These are phyloP conservation scores for Euphydryas editha DNA, from an alignment of 2,888 invertebrate genomes.

Conservation along the genomic window DNA sequence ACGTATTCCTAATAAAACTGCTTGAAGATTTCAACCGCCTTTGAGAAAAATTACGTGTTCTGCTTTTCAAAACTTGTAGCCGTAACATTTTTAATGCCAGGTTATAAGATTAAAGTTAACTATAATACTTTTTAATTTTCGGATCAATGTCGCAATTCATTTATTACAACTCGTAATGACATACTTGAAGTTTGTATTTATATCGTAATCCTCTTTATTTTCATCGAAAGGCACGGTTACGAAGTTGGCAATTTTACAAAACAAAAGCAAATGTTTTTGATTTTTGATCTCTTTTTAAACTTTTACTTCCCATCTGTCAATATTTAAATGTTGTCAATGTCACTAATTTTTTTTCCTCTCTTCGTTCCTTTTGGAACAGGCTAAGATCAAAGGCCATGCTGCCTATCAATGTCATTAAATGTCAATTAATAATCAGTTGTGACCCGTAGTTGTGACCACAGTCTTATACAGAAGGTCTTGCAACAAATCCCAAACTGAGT, in stretches of 20 bases:
- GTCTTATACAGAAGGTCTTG: too few relatives aligned
- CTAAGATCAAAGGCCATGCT: too few relatives aligned
- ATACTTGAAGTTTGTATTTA: not conserved
- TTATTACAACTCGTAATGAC: not conserved
- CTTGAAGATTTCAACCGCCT: constrained; percentile 63
- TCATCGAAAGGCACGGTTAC: not conserved
- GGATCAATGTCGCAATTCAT: not conserved
- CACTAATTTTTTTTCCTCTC: not conserved
- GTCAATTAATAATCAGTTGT: too few relatives aligned
- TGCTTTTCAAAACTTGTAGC: constrained; percentile 60
- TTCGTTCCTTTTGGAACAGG: too few relatives aligned
- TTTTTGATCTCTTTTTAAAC: constrained; percentile 24
- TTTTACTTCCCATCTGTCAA: constrained; percentile 20
- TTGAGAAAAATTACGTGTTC: constrained; percentile 51
- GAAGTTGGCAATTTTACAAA: constrained; percentile 21
- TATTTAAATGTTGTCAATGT: not conserved
- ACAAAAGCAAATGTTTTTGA: constrained; percentile 14
- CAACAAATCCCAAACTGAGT: too few relatives aligned
- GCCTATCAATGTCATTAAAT: too few relatives aligned
- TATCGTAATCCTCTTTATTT: not conserved
- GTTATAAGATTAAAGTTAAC: constrained; percentile 32
- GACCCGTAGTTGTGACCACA: too few relatives aligned
- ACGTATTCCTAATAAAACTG: constrained; percentile 75
- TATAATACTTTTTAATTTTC: not conserved
- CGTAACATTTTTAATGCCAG: constrained; percentile 66